A percentile compares a stretch with the other conserved stretches of the same genome.
Conservation (phyloP, 92 coral and sea anemone species). For the Porites cylindrica region DNA sequence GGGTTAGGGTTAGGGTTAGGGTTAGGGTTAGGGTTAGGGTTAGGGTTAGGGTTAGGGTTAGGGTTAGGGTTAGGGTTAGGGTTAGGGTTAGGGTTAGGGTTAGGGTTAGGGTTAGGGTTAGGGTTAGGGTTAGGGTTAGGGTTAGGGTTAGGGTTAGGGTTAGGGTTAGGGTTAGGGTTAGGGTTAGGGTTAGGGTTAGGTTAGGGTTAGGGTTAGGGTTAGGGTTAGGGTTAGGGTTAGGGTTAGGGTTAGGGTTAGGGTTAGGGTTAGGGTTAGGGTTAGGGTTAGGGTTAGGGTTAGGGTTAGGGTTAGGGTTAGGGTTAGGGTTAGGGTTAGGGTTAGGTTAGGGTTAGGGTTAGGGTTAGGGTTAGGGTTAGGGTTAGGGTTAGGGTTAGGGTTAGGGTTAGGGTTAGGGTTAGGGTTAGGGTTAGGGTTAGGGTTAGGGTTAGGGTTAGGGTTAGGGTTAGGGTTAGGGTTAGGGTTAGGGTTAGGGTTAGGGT, state of each 20-base stretch:
- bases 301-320: background rate
- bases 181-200: conserved; percentile 33
- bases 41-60: conserved; percentile 55
- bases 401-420: conserved; percentile 47
- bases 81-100: conserved; percentile 61
- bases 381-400: conserved; percentile 34
- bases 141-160: conserved; percentile 43
- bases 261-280: background rate
- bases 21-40: conserved; percentile 61
- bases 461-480: conserved; percentile 42
- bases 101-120: conserved; percentile 49
- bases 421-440: background rate
- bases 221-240: conserved; percentile 51
- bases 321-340: conserved; percentile 34
- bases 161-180: conserved; percentile 30
- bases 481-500: conserved; percentile 42
- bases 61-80: conserved; percentile 62
- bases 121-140: conserved; percentile 44
- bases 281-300: conserved; percentile 43
- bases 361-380: conserved; percentile 5
- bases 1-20: conserved; percentile 62
- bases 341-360: conserved; percentile 34
- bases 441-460: conserved; percentile 40
- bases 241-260: conserved; percentile 41
- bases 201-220: conserved; percentile 51